Conservation (phyloP, 2,797 vertebrate species). For the Buceros bicornis region DNA sequence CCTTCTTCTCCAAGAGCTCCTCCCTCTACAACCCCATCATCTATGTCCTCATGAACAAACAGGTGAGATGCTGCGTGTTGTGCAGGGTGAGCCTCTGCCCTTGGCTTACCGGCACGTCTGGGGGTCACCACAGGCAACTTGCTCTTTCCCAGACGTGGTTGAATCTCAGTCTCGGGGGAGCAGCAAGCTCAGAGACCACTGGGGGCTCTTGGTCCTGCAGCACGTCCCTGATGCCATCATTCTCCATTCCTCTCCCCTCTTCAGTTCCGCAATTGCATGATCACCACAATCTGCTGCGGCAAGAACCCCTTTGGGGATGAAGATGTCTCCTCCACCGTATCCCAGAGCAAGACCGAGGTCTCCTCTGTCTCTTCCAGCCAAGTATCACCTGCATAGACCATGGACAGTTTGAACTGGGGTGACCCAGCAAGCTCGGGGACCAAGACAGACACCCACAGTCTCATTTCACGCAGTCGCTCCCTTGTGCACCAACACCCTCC, state of each 20-base stretch:
- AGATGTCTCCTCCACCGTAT: conserved; percentile 77
- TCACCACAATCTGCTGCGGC: conserved; percentile 82
- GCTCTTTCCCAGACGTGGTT: not conserved
- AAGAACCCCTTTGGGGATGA: conserved; percentile 86
- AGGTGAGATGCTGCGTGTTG: conserved; percentile 64
- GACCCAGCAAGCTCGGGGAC: not conserved
- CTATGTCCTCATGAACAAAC: conserved; percentile 83
- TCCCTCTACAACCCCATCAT: conserved; percentile 83
- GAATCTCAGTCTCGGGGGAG: not conserved
- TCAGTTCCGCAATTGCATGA: conserved; percentile 88
- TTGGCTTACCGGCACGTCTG: rapidly evolving
- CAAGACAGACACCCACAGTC: not conserved
- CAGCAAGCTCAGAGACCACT: not conserved
- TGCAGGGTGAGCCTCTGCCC: not conserved
- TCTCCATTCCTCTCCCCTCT: not conserved
- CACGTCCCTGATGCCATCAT: rapidly evolving
- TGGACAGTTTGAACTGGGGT: conserved; percentile 59
- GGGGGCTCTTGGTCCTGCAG: rapidly evolving
- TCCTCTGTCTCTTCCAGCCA: conserved; percentile 81
- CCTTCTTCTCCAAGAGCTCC: conserved; percentile 87
- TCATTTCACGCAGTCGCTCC: not conserved
- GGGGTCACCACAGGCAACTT: rapidly evolving
- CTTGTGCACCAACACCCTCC: not conserved
- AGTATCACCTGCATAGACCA: conserved; percentile 79
- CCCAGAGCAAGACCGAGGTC: conserved; percentile 87